phyloP scores from a whole-genome alignment of 2,797 vertebrate genomes.

The Lacerta bilineata region DNA sequence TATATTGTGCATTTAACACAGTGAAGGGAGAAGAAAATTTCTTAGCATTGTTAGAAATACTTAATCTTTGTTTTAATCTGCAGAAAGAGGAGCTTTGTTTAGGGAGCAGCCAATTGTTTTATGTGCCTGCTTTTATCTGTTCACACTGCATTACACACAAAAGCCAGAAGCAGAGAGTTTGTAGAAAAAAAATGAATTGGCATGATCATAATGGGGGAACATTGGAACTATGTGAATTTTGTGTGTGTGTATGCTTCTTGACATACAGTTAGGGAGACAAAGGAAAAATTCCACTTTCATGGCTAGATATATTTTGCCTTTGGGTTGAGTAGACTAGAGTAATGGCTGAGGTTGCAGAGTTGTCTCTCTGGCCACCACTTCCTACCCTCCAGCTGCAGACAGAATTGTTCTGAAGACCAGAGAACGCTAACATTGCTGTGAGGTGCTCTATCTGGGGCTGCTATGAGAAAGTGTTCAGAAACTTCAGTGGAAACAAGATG shows the following conservation, averaged over 20 bases:
- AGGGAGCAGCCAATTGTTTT: constrained; percentile 7
- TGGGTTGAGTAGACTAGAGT: not conserved
- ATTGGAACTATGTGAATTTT: not conserved
- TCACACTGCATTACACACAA: not conserved
- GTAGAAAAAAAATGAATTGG: not conserved
- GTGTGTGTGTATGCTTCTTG: not conserved
- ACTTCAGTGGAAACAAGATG: too few species aligned
- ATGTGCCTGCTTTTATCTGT: not conserved
- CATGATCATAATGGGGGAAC: not conserved
- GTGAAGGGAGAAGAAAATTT: not conserved
- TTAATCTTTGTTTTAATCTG: constrained; percentile 18
- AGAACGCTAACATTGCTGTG: not conserved
- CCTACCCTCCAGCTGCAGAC: not conserved
- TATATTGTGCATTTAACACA: constrained; percentile 7
- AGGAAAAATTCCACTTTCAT: not conserved
- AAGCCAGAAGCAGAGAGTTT: not conserved
- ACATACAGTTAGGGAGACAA: not conserved
- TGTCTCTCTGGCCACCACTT: not conserved
- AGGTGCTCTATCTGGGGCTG: too few species aligned
- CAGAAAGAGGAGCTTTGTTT: constrained; percentile 1
- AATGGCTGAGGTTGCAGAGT: not conserved
- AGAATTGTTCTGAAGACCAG: not conserved
- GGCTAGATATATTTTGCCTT: not conserved
- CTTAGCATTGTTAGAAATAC: not conserved
- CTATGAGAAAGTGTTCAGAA: too few species aligned